Evolutionary conservation across 2,113 vertebrate species (phyloP).

Genomic region (Phrynosoma blainvillii): DNA sequence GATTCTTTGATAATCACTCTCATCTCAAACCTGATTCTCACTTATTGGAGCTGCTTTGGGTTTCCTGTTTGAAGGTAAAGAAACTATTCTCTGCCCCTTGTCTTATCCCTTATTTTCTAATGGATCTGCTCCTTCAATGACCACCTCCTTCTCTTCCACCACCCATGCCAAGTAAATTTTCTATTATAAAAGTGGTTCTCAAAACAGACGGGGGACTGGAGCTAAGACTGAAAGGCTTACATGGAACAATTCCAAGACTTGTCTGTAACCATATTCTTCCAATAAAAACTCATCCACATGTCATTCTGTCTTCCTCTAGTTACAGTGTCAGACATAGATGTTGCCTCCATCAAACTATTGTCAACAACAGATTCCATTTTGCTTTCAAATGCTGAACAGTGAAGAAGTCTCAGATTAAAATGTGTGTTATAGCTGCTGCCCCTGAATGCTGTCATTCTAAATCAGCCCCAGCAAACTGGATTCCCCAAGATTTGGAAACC

Average conservation of each 20-base stretch:
- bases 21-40: too few species aligned
- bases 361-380: not conserved
- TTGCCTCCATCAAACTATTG: not conserved
- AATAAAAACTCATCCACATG: not conserved
- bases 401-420: not conserved
- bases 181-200: too few species aligned
- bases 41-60: too few species aligned
- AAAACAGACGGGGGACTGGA: not conserved
- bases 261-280: not conserved
- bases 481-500: slow-evolving; percentile 5
- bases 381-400: not conserved
- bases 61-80: not conserved
- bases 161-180: too few species aligned
- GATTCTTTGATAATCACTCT: too few species aligned
- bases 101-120: too few species aligned
- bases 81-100: too few species aligned
- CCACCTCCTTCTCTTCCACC: too few species aligned
- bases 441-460: not conserved
- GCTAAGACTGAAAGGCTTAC: not conserved
- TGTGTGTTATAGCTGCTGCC: not conserved
- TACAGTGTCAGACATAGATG: not conserved
- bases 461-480: not conserved
- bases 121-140: too few species aligned
- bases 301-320: not conserved
- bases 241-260: slow-evolving; percentile 6